A percentile compares a stretch with the other conserved stretches of the same genome.
Evolutionary conservation across 1,140 invertebrate species (phyloP).

Genomic region (Drosophila ironensis): DNA sequence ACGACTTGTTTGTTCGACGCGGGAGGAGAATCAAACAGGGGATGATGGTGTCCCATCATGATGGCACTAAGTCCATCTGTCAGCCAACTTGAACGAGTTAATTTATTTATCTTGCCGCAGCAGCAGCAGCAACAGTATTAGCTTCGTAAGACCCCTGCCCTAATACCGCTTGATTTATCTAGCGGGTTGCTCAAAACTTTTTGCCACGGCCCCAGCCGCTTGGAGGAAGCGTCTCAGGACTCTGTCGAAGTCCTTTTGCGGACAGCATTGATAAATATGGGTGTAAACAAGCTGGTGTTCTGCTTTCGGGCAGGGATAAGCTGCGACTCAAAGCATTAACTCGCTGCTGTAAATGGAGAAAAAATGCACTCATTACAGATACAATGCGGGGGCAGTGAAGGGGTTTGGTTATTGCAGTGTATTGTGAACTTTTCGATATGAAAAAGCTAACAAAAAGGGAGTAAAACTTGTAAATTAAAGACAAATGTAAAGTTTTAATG

Average conservation of each 20-base stretch:
- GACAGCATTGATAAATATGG: slow-evolving; percentile 42
- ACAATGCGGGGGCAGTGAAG: not conserved
- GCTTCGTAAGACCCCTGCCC: slow-evolving; percentile 1
- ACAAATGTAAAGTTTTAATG: no score
- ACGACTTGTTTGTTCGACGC: slow-evolving; percentile 52
- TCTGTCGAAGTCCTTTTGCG: slow-evolving; percentile 17
- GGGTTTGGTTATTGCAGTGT: not conserved
- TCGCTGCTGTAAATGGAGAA: slow-evolving; percentile 11
- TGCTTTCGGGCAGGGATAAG: slow-evolving; percentile 12
- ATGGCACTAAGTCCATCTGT: slow-evolving; percentile 47
- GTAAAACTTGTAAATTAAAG: no score
- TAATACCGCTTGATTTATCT: slow-evolving; percentile 55
- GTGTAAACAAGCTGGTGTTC: slow-evolving; percentile 32
- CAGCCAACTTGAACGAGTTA: slow-evolving; percentile 53
- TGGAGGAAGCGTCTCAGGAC: not conserved
- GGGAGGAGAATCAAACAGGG: not conserved
- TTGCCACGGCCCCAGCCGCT: not conserved
- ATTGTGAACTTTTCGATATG: not conserved
- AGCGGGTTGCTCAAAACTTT: slow-evolving; percentile 39
- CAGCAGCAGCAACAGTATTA: not conserved
- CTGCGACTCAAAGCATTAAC: slow-evolving; percentile 9
- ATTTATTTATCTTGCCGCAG: slow-evolving; percentile 49
- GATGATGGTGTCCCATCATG: slow-evolving; percentile 13
- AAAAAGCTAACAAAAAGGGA: no score
- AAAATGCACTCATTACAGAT: slow-evolving; percentile 20